phyloP scores from a whole-genome alignment of 2,113 vertebrate species.

The Phasianus colchicus region DNA sequence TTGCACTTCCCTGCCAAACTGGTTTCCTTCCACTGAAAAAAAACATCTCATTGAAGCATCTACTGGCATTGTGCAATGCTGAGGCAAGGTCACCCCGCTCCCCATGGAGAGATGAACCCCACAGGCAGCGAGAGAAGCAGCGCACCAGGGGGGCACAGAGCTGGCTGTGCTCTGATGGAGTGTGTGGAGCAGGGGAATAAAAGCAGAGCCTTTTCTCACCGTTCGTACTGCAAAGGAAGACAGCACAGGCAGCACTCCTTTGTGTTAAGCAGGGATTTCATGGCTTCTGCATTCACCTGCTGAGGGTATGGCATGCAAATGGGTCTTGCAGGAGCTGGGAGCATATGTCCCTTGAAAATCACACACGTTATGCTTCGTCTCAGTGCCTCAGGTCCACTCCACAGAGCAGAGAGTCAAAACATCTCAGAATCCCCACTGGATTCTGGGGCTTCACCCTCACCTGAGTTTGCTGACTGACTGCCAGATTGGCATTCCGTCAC shows the following conservation, averaged over 20 bases:
- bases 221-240: neutral
- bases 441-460: neutral
- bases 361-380: neutral
- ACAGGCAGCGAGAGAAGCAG: neutral
- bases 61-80: neutral
- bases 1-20: neutral
- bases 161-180: neutral
- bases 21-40: neutral
- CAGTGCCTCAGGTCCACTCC: neutral
- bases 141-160: rapidly evolving
- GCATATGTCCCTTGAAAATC: neutral
- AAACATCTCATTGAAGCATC: neutral
- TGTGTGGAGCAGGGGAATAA: neutral
- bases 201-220: neutral
- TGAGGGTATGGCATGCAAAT: neutral
- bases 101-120: rapidly evolving
- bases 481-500: neutral
- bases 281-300: neutral
- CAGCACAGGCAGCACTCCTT: neutral
- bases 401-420: neutral
- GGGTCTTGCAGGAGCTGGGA: neutral
- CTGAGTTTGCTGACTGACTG: neutral
- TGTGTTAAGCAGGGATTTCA: neutral
- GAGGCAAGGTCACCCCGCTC: neutral
- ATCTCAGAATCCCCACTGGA: neutral